Conservation (phyloP, 2,113 vertebrate species). For the Octodon degus region DNA sequence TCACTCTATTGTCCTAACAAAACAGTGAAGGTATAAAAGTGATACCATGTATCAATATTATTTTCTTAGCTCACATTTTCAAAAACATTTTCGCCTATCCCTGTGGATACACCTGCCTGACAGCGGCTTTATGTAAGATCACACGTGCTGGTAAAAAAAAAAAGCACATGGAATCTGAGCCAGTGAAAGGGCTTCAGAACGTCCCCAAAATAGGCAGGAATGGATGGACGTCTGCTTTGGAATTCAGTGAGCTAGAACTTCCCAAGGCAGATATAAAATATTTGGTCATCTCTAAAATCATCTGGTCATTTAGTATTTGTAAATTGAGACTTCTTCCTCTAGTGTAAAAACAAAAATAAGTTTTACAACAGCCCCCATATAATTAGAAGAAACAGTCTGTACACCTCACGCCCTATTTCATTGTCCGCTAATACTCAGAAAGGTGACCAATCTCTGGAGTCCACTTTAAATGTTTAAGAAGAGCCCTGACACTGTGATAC, state of each 20-base stretch:
- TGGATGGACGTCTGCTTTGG: not conserved
- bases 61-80: conserved; percentile 6
- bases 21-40: conserved; percentile 1
- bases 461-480: not conserved
- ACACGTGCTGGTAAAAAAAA: not conserved
- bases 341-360: conserved; percentile 45
- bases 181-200: not conserved
- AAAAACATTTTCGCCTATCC: not conserved
- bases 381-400: not conserved
- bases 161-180: not conserved
- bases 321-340: not conserved
- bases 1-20: not conserved
- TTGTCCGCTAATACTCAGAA: not conserved
- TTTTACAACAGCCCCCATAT: not conserved
- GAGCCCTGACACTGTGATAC: not conserved
- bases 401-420: not conserved
- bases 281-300: conserved; percentile 20
- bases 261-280: not conserved
- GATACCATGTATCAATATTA: not conserved
- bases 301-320: not conserved
- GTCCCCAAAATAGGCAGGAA: not conserved
- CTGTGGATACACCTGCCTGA: not conserved
- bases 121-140: not conserved
- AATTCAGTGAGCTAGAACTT: not conserved
- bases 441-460: not conserved